Evolutionary conservation across 2,797 vertebrate genomes (phyloP), one percentile per base, ranked within the genome.

Genomic region (Echiichthys vipera): DNA sequence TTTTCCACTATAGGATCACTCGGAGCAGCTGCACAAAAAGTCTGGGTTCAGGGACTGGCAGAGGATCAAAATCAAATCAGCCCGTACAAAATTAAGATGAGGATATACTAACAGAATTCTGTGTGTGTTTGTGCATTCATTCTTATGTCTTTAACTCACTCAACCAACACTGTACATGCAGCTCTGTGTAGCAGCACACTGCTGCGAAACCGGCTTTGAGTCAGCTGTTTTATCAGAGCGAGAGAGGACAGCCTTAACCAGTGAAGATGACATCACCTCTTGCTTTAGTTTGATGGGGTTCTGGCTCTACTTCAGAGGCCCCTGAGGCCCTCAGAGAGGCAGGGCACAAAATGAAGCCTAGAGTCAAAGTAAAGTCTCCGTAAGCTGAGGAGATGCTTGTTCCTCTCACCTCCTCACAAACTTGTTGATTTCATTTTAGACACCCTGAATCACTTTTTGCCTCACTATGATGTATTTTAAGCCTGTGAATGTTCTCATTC

Each of bases 251-350:
- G 77, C 74, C 84, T 73, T 46, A 84, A 87, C 84, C 78, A 70
- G 42, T 78, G 87, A 76, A 58, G 66, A 88, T 90, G 81, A 93
- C 87, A 83, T 93, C 88, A 91, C 75, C 81, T 84, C 79, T 89
- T 86, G 84, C 86, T 86, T 85, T 69, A 80, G 86, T 86, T 86
- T 83, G 83, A 88, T 74, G 77, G 81, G 64, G 62, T 64, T 80
- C 77, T 92, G 89, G 90, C 77, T 84, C 53, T 42, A 76, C 84
- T 88, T 86, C 87, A 87, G 76, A 89, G 77, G 66, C 71, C 72
- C 58, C 71, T 1, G 20, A 78, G 65, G 77, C 66, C 64, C 79
- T 75, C 53, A 14, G 77, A 86, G 83, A 83, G 83, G 70, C 74
- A 74, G 71, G 67, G 73, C 71, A 70, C 49, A 43, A 42, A 36